Percentiles rank a stretch among this genome's conserved stretches.
Conservation (phyloP, 1,140 invertebrate genomes). For the Tetramorium parvispinum region DNA sequence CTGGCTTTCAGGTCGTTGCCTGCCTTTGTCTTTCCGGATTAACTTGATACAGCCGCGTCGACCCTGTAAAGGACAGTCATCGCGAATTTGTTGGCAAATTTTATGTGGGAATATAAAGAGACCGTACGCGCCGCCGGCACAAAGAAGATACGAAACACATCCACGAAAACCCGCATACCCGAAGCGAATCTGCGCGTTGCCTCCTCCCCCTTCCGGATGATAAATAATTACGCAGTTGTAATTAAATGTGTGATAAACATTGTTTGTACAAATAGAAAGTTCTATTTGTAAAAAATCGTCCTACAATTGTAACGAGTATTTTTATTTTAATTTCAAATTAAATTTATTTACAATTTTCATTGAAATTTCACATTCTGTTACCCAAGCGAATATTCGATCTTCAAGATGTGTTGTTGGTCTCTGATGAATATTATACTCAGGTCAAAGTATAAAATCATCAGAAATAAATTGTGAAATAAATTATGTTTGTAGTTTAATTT, state of each 20-base stretch:
- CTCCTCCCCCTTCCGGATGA: not conserved
- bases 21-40: slow-evolving; percentile 57
- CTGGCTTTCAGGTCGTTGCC: slow-evolving; percentile 43
- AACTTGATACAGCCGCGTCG: slow-evolving; percentile 59
- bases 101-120: slow-evolving; percentile 46
- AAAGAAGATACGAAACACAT: slow-evolving; percentile 14
- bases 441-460: not conserved
- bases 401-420: not conserved
- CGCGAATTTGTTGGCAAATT: slow-evolving; percentile 57
- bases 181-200: not conserved
- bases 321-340: not conserved
- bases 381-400: not conserved
- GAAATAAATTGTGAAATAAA: not conserved
- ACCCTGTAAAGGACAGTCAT: slow-evolving; percentile 60
- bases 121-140: not conserved
- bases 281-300: not conserved
- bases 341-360: not conserved
- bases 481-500: not conserved
- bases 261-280: not conserved
- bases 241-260: slow-evolving; percentile 37
- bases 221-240: slow-evolving; percentile 33
- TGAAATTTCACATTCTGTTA: not conserved
- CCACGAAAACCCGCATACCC: slow-evolving; percentile 6
- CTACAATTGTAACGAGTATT: not conserved
- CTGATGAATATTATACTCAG: not conserved